phyloP scores from a whole-genome alignment of 2,797 vertebrate species.

The Enoplosus armatus region DNA sequence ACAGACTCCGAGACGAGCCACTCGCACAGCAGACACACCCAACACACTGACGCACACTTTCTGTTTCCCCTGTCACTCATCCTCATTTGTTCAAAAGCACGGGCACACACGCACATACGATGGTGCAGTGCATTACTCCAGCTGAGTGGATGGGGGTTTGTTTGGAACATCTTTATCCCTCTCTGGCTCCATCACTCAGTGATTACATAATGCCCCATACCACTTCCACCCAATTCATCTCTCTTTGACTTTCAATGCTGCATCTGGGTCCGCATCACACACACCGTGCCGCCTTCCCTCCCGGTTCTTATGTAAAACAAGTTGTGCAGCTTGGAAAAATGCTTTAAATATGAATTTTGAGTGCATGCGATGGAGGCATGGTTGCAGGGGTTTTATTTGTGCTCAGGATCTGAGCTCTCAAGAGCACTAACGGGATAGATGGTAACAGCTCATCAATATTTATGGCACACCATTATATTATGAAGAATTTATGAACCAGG shows the following conservation, averaged over 20 bases:
- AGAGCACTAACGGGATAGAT: conserved; percentile 70
- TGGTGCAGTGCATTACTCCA: conserved; percentile 57
- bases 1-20: conserved; percentile 61
- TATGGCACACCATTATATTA: conserved; percentile 78
- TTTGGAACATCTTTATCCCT: conserved; percentile 80
- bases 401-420: conserved; percentile 57
- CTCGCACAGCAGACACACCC: conserved; percentile 68
- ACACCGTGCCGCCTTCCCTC: not conserved
- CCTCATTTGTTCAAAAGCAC: conserved; percentile 54
- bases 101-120: conserved; percentile 38
- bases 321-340: conserved; percentile 51
- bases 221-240: conserved; percentile 63
- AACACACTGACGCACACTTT: conserved; percentile 45
- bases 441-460: conserved; percentile 82
- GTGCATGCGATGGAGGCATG: conserved; percentile 36
- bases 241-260: conserved; percentile 54
- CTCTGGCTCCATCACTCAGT: conserved; percentile 64
- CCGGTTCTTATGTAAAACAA: conserved; percentile 65
- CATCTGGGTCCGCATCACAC: conserved; percentile 59
- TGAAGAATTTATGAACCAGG: conserved; percentile 81
- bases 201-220: conserved; percentile 74
- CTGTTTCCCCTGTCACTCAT: conserved; percentile 14
- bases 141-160: conserved; percentile 72
- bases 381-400: conserved; percentile 49
- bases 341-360: conserved; percentile 51